Conservation (phyloP, 2,113 vertebrate genomes). For the Cyprinodon variegatus region DNA sequence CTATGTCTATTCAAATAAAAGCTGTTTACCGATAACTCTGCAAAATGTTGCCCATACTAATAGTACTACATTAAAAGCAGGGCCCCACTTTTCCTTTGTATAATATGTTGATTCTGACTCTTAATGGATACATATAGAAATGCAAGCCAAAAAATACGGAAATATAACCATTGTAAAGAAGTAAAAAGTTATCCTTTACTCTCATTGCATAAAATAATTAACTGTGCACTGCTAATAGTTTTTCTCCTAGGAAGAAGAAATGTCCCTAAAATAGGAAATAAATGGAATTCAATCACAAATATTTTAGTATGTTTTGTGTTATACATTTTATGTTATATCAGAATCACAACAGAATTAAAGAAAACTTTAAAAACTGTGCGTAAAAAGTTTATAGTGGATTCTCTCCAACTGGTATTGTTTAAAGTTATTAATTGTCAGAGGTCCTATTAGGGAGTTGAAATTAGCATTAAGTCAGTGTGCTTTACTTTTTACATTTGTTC, state of each 20-base stretch:
- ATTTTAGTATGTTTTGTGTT: background rate
- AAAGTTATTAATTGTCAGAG: background rate
- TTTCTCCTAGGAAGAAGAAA: background rate
- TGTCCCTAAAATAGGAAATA: background rate
- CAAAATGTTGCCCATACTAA: background rate
- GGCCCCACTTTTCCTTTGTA: too few species aligned
- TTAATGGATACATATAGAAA: background rate
- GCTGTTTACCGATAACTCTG: background rate
- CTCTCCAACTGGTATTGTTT: background rate
- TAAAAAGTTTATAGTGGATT: background rate
- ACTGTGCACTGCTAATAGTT: background rate
- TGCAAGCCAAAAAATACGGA: too few species aligned
- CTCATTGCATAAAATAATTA: too few species aligned
- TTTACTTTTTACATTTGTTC: background rate
- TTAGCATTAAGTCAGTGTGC: background rate
- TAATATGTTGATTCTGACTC: background rate
- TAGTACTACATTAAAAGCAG: background rate
- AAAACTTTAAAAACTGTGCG: background rate
- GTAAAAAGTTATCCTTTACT: too few species aligned
- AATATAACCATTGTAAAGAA: too few species aligned
- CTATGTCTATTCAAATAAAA: background rate
- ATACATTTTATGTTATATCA: background rate
- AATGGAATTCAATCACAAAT: background rate
- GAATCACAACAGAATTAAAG: background rate
- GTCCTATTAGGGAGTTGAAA: background rate